Evolutionary conservation across 2,888 invertebrate species (phyloP).

Genomic region (Stramonita haemastoma): DNA sequence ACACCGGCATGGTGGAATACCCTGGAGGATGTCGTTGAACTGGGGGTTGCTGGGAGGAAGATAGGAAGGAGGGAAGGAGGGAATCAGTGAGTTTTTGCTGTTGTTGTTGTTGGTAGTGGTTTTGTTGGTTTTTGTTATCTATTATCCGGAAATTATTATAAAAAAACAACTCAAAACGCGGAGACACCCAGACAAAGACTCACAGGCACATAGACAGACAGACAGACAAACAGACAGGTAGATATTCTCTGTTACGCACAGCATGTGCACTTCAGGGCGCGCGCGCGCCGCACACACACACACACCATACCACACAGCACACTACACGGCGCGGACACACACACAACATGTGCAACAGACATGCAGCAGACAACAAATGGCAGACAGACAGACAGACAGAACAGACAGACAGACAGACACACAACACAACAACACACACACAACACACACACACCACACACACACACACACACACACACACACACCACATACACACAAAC

Average conservation of each 20-base stretch:
- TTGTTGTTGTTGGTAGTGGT: too few relatives aligned
- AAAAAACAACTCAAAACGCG: too few relatives aligned
- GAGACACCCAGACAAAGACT: not conserved
- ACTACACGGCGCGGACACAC: not conserved
- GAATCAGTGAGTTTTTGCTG: not conserved
- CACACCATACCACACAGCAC: not conserved
- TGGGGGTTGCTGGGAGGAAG: slow-evolving; percentile 42
- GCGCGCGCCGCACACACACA: too few relatives aligned
- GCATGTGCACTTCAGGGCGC: too few relatives aligned
- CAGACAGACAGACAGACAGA: too few relatives aligned
- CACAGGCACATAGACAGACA: not conserved
- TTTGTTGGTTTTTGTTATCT: too few relatives aligned
- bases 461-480: too few relatives aligned
- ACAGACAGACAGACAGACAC: too few relatives aligned
- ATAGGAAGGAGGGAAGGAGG: not conserved
- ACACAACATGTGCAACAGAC: not conserved
- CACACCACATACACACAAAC: too few relatives aligned
- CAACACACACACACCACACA: not conserved
- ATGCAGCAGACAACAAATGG: too few relatives aligned
- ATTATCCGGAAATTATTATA: too few relatives aligned
- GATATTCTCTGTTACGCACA: not conserved
- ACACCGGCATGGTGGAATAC: slow-evolving; percentile 19
- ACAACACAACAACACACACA: not conserved
- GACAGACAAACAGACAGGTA: not conserved
- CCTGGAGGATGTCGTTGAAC: not conserved